Evolutionary conservation across 2,797 vertebrate genomes (phyloP).

Genomic region (Dendrocincla tyrannina): DNA sequence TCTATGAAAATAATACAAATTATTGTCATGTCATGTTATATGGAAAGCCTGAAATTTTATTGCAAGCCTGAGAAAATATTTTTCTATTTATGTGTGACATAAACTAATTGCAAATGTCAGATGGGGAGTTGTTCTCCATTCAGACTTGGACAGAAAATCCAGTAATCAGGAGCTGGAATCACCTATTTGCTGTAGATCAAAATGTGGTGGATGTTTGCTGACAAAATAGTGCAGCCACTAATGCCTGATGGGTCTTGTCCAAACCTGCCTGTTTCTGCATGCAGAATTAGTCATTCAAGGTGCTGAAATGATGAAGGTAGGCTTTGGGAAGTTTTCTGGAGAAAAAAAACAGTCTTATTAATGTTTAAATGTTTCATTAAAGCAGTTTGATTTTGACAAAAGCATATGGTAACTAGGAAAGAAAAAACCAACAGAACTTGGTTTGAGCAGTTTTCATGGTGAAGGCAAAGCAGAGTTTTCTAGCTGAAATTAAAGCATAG

Average conservation of each 20-base stretch:
- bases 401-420: accelerated
- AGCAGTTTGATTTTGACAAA: not conserved
- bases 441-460: not conserved
- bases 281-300: not conserved
- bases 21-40: not conserved
- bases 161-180: not conserved
- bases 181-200: not conserved
- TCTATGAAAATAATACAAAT: not conserved
- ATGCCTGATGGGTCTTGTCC: not conserved
- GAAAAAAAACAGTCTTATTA: not conserved
- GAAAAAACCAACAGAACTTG: not conserved
- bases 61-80: not conserved
- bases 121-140: not conserved
- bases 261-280: not conserved
- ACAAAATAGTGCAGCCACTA: not conserved
- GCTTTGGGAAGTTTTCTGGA: not conserved
- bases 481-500: not conserved
- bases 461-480: not conserved
- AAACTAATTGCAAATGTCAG: not conserved
- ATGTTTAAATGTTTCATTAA: not conserved
- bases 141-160: not conserved
- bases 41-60: not conserved
- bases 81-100: not conserved
- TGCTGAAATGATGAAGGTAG: not conserved
- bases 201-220: not conserved